Conservation (phyloP, 2,888 invertebrate genomes). For the Tolmerus cingulatus region DNA sequence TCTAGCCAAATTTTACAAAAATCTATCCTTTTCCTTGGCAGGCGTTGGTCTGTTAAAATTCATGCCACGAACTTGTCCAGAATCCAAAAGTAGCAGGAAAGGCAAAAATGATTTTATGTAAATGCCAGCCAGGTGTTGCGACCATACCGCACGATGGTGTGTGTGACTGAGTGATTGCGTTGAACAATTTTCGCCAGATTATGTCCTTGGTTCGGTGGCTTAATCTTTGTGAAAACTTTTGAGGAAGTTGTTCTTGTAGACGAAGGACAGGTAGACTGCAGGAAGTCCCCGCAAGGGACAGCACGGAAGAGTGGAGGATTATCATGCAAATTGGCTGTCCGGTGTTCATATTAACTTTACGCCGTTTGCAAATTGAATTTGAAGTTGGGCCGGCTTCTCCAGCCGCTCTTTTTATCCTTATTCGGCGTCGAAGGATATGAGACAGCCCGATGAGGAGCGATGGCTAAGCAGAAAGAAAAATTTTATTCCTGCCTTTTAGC, state of each 20-base stretch:
- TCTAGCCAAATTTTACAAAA: background rate
- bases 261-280: background rate
- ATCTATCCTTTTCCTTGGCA: background rate
- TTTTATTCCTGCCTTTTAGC: background rate
- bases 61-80: background rate
- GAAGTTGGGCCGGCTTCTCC: background rate
- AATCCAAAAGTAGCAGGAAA: background rate
- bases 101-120: background rate
- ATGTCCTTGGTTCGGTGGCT: background rate
- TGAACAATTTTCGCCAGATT: background rate
- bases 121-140: background rate
- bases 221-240: background rate
- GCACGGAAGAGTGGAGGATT: background rate
- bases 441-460: background rate
- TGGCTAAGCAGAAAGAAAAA: background rate
- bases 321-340: conserved; percentile 12
- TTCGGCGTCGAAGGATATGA: background rate
- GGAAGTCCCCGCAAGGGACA: background rate
- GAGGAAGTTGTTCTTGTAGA: background rate
- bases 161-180: background rate
- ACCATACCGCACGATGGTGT: background rate
- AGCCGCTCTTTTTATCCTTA: background rate
- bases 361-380: conserved; percentile 3
- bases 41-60: background rate
- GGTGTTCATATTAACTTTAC: background rate